phyloP scores from a whole-genome alignment of 2,888 invertebrate genomes.

The Blastobasis lacticolella region DNA sequence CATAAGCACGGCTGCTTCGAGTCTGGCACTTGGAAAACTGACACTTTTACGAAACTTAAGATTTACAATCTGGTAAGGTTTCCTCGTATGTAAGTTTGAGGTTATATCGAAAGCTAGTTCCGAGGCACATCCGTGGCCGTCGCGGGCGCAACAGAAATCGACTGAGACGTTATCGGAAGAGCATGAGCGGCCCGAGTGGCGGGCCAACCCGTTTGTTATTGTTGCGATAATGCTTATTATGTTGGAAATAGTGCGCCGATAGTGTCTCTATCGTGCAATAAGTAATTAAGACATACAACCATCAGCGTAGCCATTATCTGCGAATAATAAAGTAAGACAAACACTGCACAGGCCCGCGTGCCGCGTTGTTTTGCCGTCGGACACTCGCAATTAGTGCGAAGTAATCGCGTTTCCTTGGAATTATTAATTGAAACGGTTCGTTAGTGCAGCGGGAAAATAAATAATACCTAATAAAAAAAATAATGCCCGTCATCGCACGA shows the following conservation, averaged over 20 bases:
- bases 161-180: slow-evolving; percentile 36
- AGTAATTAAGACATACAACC: slow-evolving; percentile 62
- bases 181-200: slow-evolving; percentile 16
- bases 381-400: no score
- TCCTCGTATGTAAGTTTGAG: no score
- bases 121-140: not conserved
- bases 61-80: no score
- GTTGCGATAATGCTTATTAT: slow-evolving; percentile 71
- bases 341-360: slow-evolving; percentile 28
- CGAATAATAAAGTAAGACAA: slow-evolving; percentile 12
- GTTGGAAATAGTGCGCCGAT: slow-evolving; percentile 65
- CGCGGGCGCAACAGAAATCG: slow-evolving; percentile 22
- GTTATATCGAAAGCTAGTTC: not conserved
- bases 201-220: slow-evolving; percentile 52
- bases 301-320: not conserved
- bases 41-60: no score
- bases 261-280: slow-evolving; percentile 62
- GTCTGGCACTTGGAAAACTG: no score
- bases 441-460: no score
- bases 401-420: slow-evolving; percentile 21
- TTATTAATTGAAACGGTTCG: no score
- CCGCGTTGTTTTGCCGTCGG: slow-evolving; percentile 20
- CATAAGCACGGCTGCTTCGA: no score
- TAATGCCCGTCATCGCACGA: no score
- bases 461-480: no score